Evolutionary conservation across 2,888 invertebrate genomes (phyloP), one percentile per base, ranked within the genome.

Genomic region (Panzeria rudis): DNA sequence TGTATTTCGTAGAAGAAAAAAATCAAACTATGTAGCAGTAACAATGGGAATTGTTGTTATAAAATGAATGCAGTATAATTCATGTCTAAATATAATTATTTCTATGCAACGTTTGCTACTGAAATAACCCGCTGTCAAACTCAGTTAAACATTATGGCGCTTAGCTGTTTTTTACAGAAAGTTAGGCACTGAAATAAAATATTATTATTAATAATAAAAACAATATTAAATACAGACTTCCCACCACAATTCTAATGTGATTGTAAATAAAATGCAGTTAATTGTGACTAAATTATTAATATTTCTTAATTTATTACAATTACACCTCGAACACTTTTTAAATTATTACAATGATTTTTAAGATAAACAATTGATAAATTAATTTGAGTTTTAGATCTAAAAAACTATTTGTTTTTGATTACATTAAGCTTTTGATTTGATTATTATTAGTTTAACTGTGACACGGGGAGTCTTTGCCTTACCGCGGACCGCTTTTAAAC

Each of bases 221-320:
- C 13, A 32, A 29, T 7, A 54, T 41, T 20, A 56, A 76, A 56
- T n/a, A n/a, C 29, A 54, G 41, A 54, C 64, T 64, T 54, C 29
- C 15, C 52, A n/a, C n/a, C 5, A 35, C 54, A 44, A 56, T 20
- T 56, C 11, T 17, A 47, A 59, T 78, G 50, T 35, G 59, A 25
- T 25, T 68, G 15, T 25, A 77, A 44, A 56, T 25, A 68, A 56
- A 56, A 41, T 44, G 32, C 54, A 41, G 4, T 68, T 68, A 68
- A 77, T 69, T 78, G 77, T 78, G 78, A 69, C 38, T 41, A 62
- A 68, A 69, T 59, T 59, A 50, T 44, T 56, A 56, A 77, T 68
- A 52, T 56, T 62, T 54, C 15, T 20, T 41, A 41, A 44, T 17
- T 29, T 29, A 56, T 54, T 41, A 32, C 15, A 44, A 20, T 41